Evolutionary conservation across 2,888 invertebrate species (phyloP).

Genomic region (Nycteola revayana): DNA sequence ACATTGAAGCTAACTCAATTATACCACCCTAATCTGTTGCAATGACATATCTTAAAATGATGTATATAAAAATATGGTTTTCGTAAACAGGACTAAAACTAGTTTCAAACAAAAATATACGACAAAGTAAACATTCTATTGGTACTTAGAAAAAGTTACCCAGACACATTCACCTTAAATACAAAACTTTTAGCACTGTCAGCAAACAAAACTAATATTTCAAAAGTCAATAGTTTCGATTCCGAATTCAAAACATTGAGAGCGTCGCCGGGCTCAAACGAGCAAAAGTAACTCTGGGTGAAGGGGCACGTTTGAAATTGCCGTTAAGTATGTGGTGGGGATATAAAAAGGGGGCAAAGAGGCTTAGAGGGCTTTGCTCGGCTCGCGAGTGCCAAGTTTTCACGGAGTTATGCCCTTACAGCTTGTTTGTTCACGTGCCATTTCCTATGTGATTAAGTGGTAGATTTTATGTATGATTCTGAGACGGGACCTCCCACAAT

Average conservation of each 20-base stretch:
- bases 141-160: conserved; percentile 14
- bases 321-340: conserved; percentile 73
- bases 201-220: conserved; percentile 34
- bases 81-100: neutral
- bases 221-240: conserved; percentile 35
- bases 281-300: conserved; percentile 50
- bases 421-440: conserved; percentile 63
- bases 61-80: no score
- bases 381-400: conserved; percentile 59
- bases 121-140: conserved; percentile 3
- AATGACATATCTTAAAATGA: no score
- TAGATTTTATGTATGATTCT: conserved; percentile 40
- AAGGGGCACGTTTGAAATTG: conserved; percentile 59
- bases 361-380: conserved; percentile 68
- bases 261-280: conserved; percentile 31
- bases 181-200: conserved; percentile 21
- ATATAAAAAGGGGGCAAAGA: conserved; percentile 67
- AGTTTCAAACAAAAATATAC: neutral
- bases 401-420: conserved; percentile 56
- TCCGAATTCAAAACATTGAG: conserved; percentile 25
- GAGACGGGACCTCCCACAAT: neutral
- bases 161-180: conserved; percentile 19
- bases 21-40: conserved; percentile 1
- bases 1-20: no score
- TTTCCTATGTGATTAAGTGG: conserved; percentile 65